Conservation (phyloP, 2,113 vertebrate species). For the Poicephalus meyeri region DNA sequence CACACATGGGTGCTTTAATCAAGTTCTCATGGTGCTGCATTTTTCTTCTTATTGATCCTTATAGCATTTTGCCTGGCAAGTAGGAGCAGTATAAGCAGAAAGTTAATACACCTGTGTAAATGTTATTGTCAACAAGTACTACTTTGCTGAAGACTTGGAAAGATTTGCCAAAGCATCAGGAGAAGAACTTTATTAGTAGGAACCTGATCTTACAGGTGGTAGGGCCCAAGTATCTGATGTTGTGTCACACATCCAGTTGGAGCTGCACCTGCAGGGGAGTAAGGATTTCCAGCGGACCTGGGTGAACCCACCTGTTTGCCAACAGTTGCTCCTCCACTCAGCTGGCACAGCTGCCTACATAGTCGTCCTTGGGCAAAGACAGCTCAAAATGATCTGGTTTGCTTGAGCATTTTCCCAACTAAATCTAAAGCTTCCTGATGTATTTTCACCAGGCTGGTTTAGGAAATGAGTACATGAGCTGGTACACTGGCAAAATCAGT, state of each 20-base stretch:
- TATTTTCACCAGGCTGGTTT: not conserved
- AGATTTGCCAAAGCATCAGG: not conserved
- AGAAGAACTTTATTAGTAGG: not conserved
- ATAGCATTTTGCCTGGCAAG: not conserved
- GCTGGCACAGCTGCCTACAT: not conserved
- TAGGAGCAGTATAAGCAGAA: not conserved
- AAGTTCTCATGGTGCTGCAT: not conserved
- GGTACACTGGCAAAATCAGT: not conserved
- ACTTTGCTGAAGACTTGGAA: not conserved
- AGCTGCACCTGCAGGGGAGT: not conserved
- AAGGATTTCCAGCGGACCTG: not conserved
- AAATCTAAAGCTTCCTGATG: not conserved
- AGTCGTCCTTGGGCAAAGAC: not conserved
- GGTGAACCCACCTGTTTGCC: not conserved
- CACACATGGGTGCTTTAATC: not conserved
- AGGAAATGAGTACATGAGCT: not conserved
- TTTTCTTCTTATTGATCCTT: not conserved
- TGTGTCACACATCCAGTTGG: not conserved
- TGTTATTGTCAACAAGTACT: not conserved
- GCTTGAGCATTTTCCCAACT: not conserved
- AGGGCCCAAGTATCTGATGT: not conserved
- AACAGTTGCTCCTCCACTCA: not conserved
- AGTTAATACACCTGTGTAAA: constrained; percentile 15
- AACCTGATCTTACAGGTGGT: not conserved
- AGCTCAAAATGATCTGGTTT: not conserved